phyloP scores from a whole-genome alignment of 1,140 invertebrate genomes.

The Agrypnia vestita region DNA sequence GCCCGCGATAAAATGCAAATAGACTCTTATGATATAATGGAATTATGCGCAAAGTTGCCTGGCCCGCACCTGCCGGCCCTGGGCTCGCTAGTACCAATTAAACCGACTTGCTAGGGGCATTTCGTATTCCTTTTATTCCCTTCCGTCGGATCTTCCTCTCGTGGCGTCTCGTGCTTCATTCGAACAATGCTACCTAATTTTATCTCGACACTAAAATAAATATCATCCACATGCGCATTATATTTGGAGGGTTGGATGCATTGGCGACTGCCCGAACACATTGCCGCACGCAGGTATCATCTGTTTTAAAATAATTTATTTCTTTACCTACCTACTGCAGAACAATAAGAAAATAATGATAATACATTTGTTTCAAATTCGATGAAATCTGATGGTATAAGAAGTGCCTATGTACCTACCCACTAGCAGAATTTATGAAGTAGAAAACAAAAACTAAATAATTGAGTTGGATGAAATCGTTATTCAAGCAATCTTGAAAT shows the following conservation, averaged over 20 bases:
- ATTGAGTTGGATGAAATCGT: too few relatives aligned
- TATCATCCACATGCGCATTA: constrained; percentile 42
- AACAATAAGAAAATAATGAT: too few relatives aligned
- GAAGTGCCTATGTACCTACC: too few relatives aligned
- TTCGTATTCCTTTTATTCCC: constrained; percentile 49
- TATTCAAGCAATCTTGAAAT: too few relatives aligned
- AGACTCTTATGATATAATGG: constrained; percentile 38
- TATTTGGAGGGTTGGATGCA: constrained; percentile 31
- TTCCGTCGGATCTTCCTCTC: constrained; percentile 37
- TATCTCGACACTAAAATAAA: constrained; percentile 47
- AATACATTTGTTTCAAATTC: too few relatives aligned
- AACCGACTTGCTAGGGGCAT: constrained; percentile 49
- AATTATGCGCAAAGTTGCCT: constrained; percentile 35
- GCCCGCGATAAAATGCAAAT: constrained; percentile 40
- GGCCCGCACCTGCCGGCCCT: constrained; percentile 48
- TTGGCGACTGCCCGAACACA: neutral
- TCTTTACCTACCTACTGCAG: too few relatives aligned
- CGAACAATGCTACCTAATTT: constrained; percentile 55
- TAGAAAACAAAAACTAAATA: too few relatives aligned
- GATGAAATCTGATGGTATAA: too few relatives aligned
- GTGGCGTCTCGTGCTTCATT: constrained; percentile 27
- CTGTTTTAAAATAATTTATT: constrained; percentile 2
- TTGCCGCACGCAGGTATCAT: neutral
- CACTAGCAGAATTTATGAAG: too few relatives aligned
- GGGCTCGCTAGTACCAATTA: constrained; percentile 52